Percentiles rank a stretch among this genome's conserved stretches.
Conservation (phyloP, 2,113 vertebrate species). For the Calidris pygmaea region DNA sequence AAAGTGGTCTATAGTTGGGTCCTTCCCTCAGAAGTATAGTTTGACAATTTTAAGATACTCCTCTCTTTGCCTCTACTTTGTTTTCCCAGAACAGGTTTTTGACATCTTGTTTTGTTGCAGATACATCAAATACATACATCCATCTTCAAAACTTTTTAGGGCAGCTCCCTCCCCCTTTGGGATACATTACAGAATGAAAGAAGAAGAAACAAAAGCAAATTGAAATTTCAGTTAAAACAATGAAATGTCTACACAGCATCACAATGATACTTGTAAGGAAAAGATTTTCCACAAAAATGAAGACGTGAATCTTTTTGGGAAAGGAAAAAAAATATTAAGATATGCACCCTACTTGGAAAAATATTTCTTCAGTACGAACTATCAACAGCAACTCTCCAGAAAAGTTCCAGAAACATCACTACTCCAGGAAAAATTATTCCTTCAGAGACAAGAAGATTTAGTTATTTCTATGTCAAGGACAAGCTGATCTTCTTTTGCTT, state of each 20-base stretch:
- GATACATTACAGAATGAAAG: neutral
- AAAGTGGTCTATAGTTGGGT: neutral
- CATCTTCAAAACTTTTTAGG: neutral
- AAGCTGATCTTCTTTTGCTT: neutral
- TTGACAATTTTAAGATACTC: neutral
- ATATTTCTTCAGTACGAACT: neutral
- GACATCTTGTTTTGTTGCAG: neutral
- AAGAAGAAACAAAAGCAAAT: neutral
- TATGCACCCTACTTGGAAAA: accelerated
- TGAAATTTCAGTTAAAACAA: neutral
- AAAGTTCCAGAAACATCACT: neutral
- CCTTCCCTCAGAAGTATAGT: neutral
- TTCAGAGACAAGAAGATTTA: neutral
- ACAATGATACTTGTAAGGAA: neutral
- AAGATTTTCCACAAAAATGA: neutral
- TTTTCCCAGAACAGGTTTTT: neutral
- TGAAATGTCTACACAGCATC: neutral
- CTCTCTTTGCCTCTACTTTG: neutral
- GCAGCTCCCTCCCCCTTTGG: neutral
- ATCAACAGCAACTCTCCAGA: neutral
- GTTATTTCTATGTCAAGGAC: neutral
- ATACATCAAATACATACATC: neutral
- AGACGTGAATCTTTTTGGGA: neutral
- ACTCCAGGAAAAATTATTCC: neutral
- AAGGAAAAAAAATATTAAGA: neutral